Evolutionary conservation across 2,888 invertebrate species (phyloP).

Genomic region (Lochmaea capreae): DNA sequence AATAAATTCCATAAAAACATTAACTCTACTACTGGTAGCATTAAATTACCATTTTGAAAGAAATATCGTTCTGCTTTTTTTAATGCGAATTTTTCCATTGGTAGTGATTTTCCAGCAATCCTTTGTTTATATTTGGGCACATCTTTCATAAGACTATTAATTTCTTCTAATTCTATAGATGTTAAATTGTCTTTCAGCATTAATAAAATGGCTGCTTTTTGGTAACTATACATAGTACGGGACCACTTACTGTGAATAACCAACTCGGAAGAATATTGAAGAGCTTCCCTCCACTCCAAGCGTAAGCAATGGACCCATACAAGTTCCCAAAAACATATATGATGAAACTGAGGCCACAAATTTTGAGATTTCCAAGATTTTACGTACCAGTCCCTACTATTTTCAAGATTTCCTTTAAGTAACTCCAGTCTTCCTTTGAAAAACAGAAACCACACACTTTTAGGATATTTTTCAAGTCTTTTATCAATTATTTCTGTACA

Average conservation of each 20-base stretch:
- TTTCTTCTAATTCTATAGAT: slow-evolving; percentile 67
- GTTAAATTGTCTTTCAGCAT: slow-evolving; percentile 74
- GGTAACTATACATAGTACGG: slow-evolving; percentile 90
- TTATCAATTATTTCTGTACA: slow-evolving; percentile 81
- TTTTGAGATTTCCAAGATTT: slow-evolving; percentile 85
- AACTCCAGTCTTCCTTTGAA: slow-evolving; percentile 89
- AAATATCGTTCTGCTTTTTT: slow-evolving; percentile 85
- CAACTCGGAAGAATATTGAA: slow-evolving; percentile 77
- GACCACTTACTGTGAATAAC: slow-evolving; percentile 91
- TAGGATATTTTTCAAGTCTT: slow-evolving; percentile 81
- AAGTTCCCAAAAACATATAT: slow-evolving; percentile 94
- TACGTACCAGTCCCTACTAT: slow-evolving; percentile 80
- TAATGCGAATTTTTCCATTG: slow-evolving; percentile 96
- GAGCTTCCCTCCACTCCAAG: slow-evolving; percentile 83
- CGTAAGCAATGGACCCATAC: slow-evolving; percentile 86
- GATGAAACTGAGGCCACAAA: slow-evolving; percentile 92
- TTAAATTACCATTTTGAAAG: slow-evolving; percentile 77
- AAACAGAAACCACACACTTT: slow-evolving; percentile 92
- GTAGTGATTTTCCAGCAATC: slow-evolving; percentile 95
- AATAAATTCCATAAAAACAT: slow-evolving; percentile 95
- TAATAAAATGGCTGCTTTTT: slow-evolving; percentile 84
- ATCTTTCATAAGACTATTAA: slow-evolving; percentile 78
- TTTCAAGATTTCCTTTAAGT: slow-evolving; percentile 80
- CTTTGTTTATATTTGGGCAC: slow-evolving; percentile 87
- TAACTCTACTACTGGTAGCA: slow-evolving; percentile 88